These are phyloP conservation scores for Mylabris sibirica DNA, from an alignment of 2,888 invertebrate genomes.

Conservation along the genomic window DNA sequence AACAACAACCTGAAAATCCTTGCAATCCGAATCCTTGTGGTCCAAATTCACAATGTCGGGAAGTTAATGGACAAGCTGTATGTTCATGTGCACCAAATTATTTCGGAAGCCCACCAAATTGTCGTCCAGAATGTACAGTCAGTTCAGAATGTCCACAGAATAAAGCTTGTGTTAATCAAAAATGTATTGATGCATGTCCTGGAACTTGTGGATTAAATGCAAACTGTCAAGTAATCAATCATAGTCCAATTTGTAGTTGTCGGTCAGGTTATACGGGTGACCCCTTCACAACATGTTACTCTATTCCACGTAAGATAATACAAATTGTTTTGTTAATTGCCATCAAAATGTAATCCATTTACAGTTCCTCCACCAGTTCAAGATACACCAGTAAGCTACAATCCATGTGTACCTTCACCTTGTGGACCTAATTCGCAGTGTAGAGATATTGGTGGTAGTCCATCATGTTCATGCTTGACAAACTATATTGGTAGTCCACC, in stretches of 20 bases:
- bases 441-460: constrained; percentile 61
- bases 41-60: constrained; percentile 75
- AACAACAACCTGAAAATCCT: constrained; percentile 63
- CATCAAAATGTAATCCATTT: not conserved
- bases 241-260: constrained; percentile 70
- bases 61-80: constrained; percentile 69
- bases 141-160: constrained; percentile 74
- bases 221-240: constrained; percentile 67
- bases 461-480: constrained; percentile 65
- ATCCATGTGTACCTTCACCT: constrained; percentile 67
- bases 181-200: constrained; percentile 77
- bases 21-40: constrained; percentile 83
- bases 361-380: not conserved
- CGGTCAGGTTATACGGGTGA: constrained; percentile 66
- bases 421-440: constrained; percentile 69
- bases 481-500: constrained; percentile 65
- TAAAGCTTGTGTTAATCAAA: constrained; percentile 75
- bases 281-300: constrained; percentile 66
- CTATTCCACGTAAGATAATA: constrained; percentile 61
- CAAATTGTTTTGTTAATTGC: not conserved
- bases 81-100: constrained; percentile 75
- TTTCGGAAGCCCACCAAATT: constrained; percentile 77
- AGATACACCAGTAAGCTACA: constrained; percentile 41
- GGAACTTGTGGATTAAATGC: constrained; percentile 70
- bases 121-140: constrained; percentile 75